Conservation (phyloP, 1,140 invertebrate species). For the Thrips palmi region DNA sequence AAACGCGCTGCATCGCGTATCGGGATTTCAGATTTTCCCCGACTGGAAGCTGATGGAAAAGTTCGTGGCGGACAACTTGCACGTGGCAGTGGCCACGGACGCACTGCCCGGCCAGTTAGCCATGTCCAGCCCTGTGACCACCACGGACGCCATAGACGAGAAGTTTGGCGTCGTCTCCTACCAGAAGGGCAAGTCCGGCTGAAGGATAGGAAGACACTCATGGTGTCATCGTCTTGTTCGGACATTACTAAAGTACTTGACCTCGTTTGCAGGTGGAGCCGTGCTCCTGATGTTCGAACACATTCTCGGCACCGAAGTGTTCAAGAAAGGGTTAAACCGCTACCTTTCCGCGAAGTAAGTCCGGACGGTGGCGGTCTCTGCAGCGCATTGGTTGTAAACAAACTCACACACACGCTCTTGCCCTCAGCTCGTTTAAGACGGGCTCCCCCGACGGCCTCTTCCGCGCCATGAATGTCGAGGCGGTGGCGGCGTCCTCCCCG, state of each 20-base stretch:
- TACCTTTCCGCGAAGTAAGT: no score
- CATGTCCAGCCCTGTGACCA: slow-evolving; percentile 22
- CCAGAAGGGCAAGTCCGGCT: slow-evolving; percentile 33
- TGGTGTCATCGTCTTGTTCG: no score
- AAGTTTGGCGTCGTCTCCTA: slow-evolving; percentile 41
- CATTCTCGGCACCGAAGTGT: slow-evolving; percentile 42
- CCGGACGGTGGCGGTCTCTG: no score
- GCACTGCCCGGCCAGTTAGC: slow-evolving; percentile 55
- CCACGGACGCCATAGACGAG: slow-evolving; percentile 25
- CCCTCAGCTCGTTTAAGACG: no score
- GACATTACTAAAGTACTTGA: neutral
- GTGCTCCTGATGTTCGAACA: slow-evolving; percentile 60
- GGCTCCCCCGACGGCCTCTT: no score
- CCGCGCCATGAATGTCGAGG: no score
- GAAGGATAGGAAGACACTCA: no score
- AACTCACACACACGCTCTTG: no score
- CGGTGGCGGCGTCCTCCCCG: no score
- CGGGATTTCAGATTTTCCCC: no score
- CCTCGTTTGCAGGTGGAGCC: slow-evolving; percentile 24
- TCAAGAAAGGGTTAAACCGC: slow-evolving; percentile 35
- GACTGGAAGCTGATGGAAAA: slow-evolving; percentile 28
- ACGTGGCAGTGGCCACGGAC: slow-evolving; percentile 62
- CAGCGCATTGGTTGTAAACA: slow-evolving; percentile 25
- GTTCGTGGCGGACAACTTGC: slow-evolving; percentile 29
- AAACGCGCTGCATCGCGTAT: no score